A percentile compares a stretch with the other conserved stretches of the same genome.
These are phyloP conservation scores for Turdus rufiventris DNA, from an alignment of 2,113 vertebrate genomes.

Conservation along the genomic window DNA sequence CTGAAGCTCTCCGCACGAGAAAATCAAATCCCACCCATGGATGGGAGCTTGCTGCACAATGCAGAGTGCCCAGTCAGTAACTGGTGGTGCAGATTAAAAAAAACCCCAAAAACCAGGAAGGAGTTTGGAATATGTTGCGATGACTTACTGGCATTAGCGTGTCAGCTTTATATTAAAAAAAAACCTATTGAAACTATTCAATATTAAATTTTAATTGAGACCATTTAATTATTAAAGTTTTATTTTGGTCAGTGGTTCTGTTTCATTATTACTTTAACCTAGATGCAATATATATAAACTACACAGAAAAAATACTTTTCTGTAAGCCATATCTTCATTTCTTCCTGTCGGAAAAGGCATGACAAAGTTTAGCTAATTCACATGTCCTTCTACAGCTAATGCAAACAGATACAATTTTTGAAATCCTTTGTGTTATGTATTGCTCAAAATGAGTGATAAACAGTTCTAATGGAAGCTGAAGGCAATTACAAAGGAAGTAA, in stretches of 20 bases:
- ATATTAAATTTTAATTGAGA: neutral
- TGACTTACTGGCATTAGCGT: neutral
- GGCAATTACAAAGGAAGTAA: neutral
- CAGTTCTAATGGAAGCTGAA: neutral
- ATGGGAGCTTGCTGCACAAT: neutral
- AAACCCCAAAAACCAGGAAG: neutral
- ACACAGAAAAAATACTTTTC: neutral
- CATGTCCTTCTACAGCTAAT: neutral
- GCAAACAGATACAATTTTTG: neutral
- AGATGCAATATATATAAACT: neutral
- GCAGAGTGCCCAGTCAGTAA: neutral
- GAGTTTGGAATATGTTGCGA: neutral
- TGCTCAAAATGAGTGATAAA: neutral
- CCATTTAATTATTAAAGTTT: neutral
- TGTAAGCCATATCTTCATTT: neutral
- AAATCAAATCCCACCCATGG: no score
- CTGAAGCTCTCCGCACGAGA: no score
- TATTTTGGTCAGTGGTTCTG: accelerated
- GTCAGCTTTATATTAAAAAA: neutral
- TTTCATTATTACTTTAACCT: neutral
- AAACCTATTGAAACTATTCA: neutral
- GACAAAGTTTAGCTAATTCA: neutral
- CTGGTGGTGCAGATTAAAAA: neutral
- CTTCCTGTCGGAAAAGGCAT: neutral
- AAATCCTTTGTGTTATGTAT: neutral